Evolutionary conservation across 2,797 vertebrate species (phyloP), one percentile per base, ranked within the genome.

Genomic region (Danio kyathit): DNA sequence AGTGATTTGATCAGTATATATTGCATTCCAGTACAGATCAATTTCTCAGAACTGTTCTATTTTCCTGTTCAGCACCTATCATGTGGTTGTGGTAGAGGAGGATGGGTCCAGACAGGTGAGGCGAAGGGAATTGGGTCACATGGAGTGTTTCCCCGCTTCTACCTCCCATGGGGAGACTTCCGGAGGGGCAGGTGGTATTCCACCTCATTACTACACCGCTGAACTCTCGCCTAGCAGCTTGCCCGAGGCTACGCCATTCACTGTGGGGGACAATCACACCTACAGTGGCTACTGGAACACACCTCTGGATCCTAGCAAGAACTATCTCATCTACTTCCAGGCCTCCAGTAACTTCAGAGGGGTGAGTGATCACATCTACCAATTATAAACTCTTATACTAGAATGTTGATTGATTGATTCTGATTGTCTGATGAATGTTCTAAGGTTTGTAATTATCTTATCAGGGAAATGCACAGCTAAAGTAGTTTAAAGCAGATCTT

Each of bases 241-340:
- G 75, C 92, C 94, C 0, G 95, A 96, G 89, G 96, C 96, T 90
- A 97, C 93, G 2, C 96, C 97, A 46, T 99, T 99, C 92, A 98
- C 96, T 0, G 96, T 99, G 73, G 98, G 98, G 0, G 97, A 99
- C 93, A 99, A 99, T 88, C 96, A 96, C 92, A 99, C 97, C 43
- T 99, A 99, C 88, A 96, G 95, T 0, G 97, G 98, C 86, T 99
- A 96, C 91, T 98, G 97, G 97, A 99, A 98, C 91, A 95, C 94
- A 0, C 98, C 98, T 0, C 88, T 99, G 60, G 98, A 98, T 84
- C 96, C 98, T 86, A 95, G 94, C 90, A 98, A 96, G 87, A 96
- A 95, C 6, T 99, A 98, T 89, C 95, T 97, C 85, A 95, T 99
- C 93, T 99, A 96, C 90, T 95, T 98, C 87, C 98, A 99, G 91